Conservation (phyloP, 2,797 vertebrate genomes). For the Sebastolobus alascanus region DNA sequence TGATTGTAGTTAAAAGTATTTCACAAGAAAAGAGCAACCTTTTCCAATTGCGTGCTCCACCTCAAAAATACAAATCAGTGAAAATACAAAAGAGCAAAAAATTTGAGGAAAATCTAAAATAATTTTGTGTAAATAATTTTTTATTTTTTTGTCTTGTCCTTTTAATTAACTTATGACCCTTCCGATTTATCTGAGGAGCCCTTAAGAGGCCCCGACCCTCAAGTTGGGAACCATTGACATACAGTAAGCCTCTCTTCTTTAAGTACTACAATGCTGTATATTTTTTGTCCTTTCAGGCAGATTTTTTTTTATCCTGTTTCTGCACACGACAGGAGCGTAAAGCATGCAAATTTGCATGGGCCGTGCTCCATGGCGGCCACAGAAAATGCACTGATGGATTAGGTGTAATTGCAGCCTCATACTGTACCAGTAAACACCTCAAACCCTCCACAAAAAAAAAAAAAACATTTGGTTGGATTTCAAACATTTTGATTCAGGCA, state of each 20-base stretch:
- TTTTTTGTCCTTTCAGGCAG: neutral
- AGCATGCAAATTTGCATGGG: neutral
- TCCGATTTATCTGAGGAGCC: neutral
- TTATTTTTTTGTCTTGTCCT: neutral
- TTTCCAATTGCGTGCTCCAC: neutral
- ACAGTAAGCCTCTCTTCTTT: neutral
- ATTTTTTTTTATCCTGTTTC: neutral
- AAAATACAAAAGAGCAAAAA: neutral
- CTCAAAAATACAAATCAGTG: neutral
- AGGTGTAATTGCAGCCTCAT: constrained; percentile 2
- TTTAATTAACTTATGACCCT: neutral
- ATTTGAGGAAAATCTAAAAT: neutral
- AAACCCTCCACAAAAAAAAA: constrained; percentile 7
- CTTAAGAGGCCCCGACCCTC: neutral
- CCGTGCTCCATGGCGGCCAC: neutral
- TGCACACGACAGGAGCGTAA: neutral
- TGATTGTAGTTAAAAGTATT: neutral
- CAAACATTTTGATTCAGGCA: constrained; percentile 64
- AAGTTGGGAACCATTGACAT: constrained; percentile 7
- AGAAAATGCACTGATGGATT: neutral
- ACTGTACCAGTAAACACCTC: neutral
- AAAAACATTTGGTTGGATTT: constrained; percentile 49
- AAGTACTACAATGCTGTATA: neutral
- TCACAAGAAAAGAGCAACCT: neutral
- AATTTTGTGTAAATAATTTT: too few species aligned